These are phyloP conservation scores for Agelas oroides DNA, from an alignment of 37 sponge, comb jelly and placozoan genomes.

Conservation along the genomic window DNA sequence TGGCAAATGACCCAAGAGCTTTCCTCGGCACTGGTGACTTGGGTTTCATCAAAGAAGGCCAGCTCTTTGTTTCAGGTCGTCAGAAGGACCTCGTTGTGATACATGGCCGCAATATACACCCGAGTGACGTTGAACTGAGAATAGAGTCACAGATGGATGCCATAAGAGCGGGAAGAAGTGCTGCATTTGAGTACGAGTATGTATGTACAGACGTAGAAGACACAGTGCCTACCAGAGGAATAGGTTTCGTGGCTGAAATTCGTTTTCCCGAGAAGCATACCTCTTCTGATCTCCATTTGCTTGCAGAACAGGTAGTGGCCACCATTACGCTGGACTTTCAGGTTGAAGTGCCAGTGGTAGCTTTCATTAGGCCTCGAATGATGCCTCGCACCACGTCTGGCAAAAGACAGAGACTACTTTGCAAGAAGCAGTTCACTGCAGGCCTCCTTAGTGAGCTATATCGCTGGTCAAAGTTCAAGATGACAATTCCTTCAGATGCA, in stretches of 20 bases:
- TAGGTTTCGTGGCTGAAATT: conserved; percentile 20
- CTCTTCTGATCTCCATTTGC: background rate
- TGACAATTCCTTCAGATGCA: no score
- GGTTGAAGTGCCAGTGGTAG: conserved; percentile 7
- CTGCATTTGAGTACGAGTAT: conserved; percentile 26
- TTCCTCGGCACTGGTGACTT: conserved; percentile 70
- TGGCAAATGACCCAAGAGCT: background rate
- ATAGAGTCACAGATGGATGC: background rate
- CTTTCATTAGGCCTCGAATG: conserved; percentile 1
- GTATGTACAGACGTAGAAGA: background rate
- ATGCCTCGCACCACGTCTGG: conserved; percentile 53
- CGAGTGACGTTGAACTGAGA: conserved; percentile 39
- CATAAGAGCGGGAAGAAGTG: conserved; percentile 34
- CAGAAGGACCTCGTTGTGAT: conserved; percentile 42
- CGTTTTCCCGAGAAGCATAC: background rate
- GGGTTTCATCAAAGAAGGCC: conserved; percentile 39
- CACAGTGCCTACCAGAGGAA: background rate
- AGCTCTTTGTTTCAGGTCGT: conserved; percentile 33
- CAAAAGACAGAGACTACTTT: conserved; percentile 22
- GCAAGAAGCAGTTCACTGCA: background rate
- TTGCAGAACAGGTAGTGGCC: conserved; percentile 7
- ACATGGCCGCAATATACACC: conserved; percentile 39
- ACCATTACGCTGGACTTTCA: conserved; percentile 22
- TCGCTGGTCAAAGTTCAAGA: conserved; percentile 14
- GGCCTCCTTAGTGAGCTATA: background rate